Evolutionary conservation across 2,797 vertebrate species (phyloP), one percentile per base, ranked within the genome.

Genomic region (Crax fasciolata): DNA sequence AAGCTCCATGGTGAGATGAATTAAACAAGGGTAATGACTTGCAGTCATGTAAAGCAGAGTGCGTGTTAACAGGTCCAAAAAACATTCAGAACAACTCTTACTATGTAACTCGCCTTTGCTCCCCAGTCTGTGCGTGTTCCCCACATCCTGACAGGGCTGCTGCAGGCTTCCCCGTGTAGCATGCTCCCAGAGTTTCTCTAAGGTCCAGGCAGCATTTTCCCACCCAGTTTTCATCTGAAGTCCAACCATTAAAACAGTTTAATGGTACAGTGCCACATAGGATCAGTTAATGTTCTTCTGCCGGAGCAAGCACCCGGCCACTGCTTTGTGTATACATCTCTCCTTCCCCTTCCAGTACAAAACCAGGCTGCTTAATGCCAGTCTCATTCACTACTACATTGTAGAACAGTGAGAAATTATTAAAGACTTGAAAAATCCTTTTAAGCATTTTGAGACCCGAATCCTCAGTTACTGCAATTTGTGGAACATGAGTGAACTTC

Each of bases 391-490:
- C 28, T 84, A 81, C 70, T 7, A 35, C 57, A 70, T 72, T 57
- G 19, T 2, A 70, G 30, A 87, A 52, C 30, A 59, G 13, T 3
- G 17, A 91, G 51, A 67, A 94, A 78, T 88, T 91, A 94, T 78
- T 78, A 72, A 86, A 95, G 76, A 86, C 73, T 17, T 73, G 68
- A 87, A 75, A 89, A 93, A 86, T 79, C 89, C 84, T 73, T 92
- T 84, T 78, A 63, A 82, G 51, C 76, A 67, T 92, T 93, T 95
- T 2, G 44, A 89, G 82, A 92, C 48, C 38, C 81, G 73, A 32
- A 57, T 78, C 48, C 87, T 70, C 73, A 91, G 82, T 79, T 81
- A 27, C 62, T 86, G 94, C 73, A 86, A 89, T 89, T 58, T 73
- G 62, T 76, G 51, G 13, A 94, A 88, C 58, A 62, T 88, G 55